Percentiles rank a stretch among this genome's conserved stretches.
Conservation (phyloP, 2,888 invertebrate genomes). For the Microplitis deprimator region DNA sequence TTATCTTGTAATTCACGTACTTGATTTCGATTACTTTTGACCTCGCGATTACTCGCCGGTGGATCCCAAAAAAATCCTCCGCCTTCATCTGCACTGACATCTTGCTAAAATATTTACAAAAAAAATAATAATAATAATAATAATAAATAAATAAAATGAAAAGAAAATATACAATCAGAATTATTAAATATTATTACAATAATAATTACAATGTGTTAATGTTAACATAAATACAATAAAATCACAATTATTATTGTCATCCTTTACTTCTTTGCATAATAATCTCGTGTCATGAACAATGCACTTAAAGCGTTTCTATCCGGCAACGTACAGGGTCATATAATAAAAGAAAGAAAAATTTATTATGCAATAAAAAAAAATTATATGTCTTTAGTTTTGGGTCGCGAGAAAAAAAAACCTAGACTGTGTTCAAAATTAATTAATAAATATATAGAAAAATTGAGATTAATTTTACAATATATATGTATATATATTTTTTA, state of each 20-base stretch:
- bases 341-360: constrained; percentile 45
- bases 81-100: constrained; percentile 55
- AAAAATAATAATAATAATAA: too few relatives aligned
- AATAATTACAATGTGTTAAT: neutral
- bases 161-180: constrained; percentile 16
- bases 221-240: constrained; percentile 38
- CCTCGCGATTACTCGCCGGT: constrained; percentile 57
- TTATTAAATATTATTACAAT: neutral
- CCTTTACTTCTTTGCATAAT: constrained; percentile 62
- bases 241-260: constrained; percentile 55
- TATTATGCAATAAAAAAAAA: constrained; percentile 58
- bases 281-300: constrained; percentile 60
- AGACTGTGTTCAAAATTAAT: neutral
- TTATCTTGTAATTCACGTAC: constrained; percentile 62
- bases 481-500: neutral
- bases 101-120: constrained; percentile 56
- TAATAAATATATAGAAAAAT: neutral
- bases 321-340: constrained; percentile 48
- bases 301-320: constrained; percentile 49
- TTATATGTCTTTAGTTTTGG: constrained; percentile 45
- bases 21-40: constrained; percentile 56
- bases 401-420: constrained; percentile 29
- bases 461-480: neutral
- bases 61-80: constrained; percentile 68
- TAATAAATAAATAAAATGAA: neutral